Conservation (phyloP, 2,888 invertebrate genomes). For the Pseudoips prasinana region DNA sequence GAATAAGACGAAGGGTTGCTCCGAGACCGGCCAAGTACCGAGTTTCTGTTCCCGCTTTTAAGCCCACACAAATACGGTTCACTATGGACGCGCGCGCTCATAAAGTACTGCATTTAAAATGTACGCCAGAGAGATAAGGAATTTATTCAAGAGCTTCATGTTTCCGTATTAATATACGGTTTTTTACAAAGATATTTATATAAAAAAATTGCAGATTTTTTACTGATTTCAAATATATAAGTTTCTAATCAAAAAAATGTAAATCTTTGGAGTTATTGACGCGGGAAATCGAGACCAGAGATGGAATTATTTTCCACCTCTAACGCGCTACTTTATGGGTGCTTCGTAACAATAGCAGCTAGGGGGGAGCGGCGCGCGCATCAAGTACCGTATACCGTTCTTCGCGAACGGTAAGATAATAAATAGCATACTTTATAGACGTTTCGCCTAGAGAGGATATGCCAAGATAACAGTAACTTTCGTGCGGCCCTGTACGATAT, state of each 20-base stretch:
- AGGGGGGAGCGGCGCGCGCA: conserved; percentile 76
- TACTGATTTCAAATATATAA: conserved; percentile 41
- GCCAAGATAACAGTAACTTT: conserved; percentile 83
- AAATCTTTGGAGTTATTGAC: conserved; percentile 39
- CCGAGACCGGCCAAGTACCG: conserved; percentile 73
- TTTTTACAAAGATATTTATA: conserved; percentile 32
- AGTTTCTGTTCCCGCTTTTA: conserved; percentile 49
- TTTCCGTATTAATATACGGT: conserved; percentile 19
- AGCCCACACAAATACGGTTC: conserved; percentile 54
- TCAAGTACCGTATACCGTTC: conserved; percentile 64
- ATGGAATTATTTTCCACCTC: conserved; percentile 66
- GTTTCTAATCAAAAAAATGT: conserved; percentile 6
- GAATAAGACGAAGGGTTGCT: conserved; percentile 83
- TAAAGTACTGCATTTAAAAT: conserved; percentile 80
- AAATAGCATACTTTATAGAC: conserved; percentile 70
- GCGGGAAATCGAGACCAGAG: conserved; percentile 64
- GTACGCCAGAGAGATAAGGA: conserved; percentile 78
- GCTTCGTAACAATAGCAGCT: conserved; percentile 81
- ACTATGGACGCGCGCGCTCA: conserved; percentile 68
- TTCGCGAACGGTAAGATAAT: conserved; percentile 62
- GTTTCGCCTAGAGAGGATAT: conserved; percentile 82
- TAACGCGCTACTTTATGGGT: conserved; percentile 65
- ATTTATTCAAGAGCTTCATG: conserved; percentile 60
- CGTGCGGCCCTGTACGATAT: conserved; percentile 71
- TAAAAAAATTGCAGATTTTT: conserved; percentile 69